These are phyloP conservation scores for Lophura nycthemera DNA, from an alignment of 2,113 vertebrate species.

Conservation along the genomic window DNA sequence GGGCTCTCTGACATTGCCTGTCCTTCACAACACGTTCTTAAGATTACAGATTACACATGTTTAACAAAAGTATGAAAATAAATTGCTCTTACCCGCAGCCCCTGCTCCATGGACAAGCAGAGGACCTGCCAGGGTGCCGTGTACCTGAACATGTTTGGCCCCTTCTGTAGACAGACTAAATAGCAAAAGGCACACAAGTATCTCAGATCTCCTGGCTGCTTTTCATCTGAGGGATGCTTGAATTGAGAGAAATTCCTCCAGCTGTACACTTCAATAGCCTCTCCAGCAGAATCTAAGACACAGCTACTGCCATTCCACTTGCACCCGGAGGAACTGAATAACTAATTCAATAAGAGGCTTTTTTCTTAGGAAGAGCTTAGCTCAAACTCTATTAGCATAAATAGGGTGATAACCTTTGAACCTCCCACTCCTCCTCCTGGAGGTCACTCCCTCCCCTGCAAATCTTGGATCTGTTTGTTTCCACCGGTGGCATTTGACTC, in stretches of 20 bases:
- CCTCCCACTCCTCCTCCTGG: not conserved
- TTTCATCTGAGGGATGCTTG: slow-evolving; percentile 34
- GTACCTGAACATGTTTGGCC: slow-evolving; percentile 80
- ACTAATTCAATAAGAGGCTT: slow-evolving; percentile 74
- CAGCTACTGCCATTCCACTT: slow-evolving; percentile 30
- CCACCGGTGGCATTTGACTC: not conserved
- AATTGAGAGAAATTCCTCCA: slow-evolving; percentile 27
- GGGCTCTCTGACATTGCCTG: not conserved
- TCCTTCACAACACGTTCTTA: not conserved
- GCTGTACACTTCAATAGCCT: not conserved
- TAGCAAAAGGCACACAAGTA: slow-evolving; percentile 50
- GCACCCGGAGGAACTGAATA: slow-evolving; percentile 53
- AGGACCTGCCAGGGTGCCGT: slow-evolving; percentile 81
- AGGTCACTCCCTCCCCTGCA: not conserved
- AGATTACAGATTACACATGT: not conserved
- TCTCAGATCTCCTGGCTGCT: slow-evolving; percentile 5
- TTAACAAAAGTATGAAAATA: slow-evolving; percentile 16
- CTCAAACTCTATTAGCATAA: slow-evolving; percentile 80
- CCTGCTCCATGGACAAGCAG: slow-evolving; percentile 78
- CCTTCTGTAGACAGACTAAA: slow-evolving; percentile 38
- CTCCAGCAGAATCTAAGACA: not conserved
- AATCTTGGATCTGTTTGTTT: not conserved
- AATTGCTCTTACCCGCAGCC: slow-evolving; percentile 74
- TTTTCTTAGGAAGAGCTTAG: slow-evolving; percentile 75
- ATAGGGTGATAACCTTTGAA: slow-evolving; percentile 71